Conservation (phyloP, 2,797 vertebrate species). For the Tragopan temminckii region DNA sequence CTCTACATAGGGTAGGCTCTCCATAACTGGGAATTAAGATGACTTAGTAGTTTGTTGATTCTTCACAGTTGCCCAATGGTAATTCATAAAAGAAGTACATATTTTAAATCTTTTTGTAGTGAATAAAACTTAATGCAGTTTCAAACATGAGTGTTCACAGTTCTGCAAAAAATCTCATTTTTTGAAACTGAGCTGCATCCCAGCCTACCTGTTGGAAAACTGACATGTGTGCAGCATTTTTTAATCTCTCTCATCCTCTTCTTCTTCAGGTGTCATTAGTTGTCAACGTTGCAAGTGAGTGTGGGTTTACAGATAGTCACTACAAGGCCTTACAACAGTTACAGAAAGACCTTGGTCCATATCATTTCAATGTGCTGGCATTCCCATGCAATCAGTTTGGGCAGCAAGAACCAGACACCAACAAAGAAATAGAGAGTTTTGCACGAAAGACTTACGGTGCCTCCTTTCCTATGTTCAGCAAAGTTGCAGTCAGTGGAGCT, state of each 20-base stretch:
- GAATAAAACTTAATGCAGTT: not conserved
- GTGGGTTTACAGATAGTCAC: slow-evolving; percentile 94
- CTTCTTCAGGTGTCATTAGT: slow-evolving; percentile 91
- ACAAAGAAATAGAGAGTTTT: slow-evolving; percentile 94
- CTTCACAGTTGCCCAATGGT: not conserved
- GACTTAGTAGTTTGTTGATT: not conserved
- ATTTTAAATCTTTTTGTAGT: not conserved
- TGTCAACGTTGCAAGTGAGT: slow-evolving; percentile 96
- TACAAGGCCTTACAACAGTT: slow-evolving; percentile 93
- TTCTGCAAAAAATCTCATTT: not conserved
- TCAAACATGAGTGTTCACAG: not conserved
- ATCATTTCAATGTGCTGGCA: slow-evolving; percentile 95
- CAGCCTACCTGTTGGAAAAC: not conserved
- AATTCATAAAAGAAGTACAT: not conserved
- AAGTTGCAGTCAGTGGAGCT: slow-evolving; percentile 88
- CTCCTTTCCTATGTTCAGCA: slow-evolving; percentile 97
- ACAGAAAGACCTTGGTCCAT: slow-evolving; percentile 91
- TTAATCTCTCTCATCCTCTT: not conserved
- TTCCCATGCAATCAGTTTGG: slow-evolving; percentile 99
- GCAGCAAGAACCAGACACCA: slow-evolving; percentile 93
- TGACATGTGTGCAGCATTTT: not conserved
- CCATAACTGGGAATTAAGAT: not conserved
- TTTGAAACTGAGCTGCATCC: not conserved
- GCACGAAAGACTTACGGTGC: slow-evolving; percentile 89
- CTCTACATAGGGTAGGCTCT: not conserved